Percentiles rank a stretch among this genome's conserved stretches.
Evolutionary conservation across 2,113 vertebrate species (phyloP).

Genomic region (Chamaea fasciata): DNA sequence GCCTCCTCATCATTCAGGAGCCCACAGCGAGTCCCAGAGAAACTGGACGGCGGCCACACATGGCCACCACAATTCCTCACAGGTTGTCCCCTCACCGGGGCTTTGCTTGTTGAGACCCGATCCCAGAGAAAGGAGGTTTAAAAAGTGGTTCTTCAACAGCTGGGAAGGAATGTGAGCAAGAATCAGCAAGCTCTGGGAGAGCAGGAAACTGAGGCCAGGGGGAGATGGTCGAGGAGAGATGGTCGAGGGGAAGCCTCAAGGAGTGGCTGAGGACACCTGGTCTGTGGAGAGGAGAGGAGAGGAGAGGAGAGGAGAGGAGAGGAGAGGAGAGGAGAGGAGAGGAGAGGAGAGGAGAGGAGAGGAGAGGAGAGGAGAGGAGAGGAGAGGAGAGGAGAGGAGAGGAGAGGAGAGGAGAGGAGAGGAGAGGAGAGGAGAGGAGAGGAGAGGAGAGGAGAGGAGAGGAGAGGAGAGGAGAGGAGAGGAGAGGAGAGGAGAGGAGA

Average conservation of each 20-base stretch:
- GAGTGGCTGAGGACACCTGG: not conserved
- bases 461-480: too few relatives aligned
- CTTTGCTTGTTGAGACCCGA: not conserved
- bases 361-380: too few relatives aligned
- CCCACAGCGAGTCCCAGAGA: too few relatives aligned
- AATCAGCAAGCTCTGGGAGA: not conserved
- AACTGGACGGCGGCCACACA: too few relatives aligned
- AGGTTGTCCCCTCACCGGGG: not conserved
- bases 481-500: too few relatives aligned
- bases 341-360: too few relatives aligned
- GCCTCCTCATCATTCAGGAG: not conserved
- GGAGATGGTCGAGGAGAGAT: not conserved
- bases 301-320: too few relatives aligned
- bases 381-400: too few relatives aligned
- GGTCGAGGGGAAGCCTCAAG: not conserved
- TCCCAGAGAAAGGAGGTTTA: not conserved
- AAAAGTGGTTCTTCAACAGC: not conserved
- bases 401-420: too few relatives aligned
- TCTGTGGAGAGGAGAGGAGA: not conserved
- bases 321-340: too few relatives aligned
- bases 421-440: too few relatives aligned
- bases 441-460: too few relatives aligned
- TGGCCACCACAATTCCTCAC: not conserved
- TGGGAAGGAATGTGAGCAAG: not conserved
- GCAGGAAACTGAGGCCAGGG: not conserved